Evolutionary conservation across 2,113 vertebrate genomes (phyloP).

Genomic region (Hippocampus barbouri): DNA sequence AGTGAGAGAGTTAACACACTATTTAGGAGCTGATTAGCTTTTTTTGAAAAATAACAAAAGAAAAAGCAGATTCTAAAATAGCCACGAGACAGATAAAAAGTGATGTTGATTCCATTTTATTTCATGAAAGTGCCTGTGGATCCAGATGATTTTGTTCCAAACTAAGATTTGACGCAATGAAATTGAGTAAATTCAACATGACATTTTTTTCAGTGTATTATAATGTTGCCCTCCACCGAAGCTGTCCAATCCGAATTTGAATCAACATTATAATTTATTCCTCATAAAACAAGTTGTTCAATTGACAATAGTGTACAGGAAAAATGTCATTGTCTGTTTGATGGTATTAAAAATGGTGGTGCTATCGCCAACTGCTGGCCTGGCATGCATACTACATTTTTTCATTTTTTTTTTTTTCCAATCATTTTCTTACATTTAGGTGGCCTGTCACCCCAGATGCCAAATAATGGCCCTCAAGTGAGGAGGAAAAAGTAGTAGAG

Average conservation of each 20-base stretch:
- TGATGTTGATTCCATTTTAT: too few relatives aligned
- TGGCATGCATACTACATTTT: not conserved
- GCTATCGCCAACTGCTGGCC: not conserved
- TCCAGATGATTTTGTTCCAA: too few relatives aligned
- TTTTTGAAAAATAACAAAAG: not conserved
- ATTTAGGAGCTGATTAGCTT: not conserved
- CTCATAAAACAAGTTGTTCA: not conserved
- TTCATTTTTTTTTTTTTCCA: not conserved
- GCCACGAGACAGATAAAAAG: too few relatives aligned
- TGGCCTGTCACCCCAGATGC: too few relatives aligned
- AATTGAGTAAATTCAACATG: too few relatives aligned
- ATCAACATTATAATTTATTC: not conserved
- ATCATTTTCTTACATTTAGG: too few relatives aligned
- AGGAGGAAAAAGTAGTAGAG: too few relatives aligned
- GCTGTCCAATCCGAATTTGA: not conserved
- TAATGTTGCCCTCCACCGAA: not conserved
- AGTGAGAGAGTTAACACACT: not conserved
- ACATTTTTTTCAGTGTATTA: not conserved
- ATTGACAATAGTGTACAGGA: not conserved
- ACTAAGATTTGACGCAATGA: too few relatives aligned
- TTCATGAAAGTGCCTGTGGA: too few relatives aligned
- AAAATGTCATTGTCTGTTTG: not conserved
- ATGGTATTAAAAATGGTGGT: not conserved
- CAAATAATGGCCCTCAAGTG: too few relatives aligned
- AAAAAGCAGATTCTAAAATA: not conserved